Evolutionary conservation across 2,888 invertebrate species (phyloP).

Genomic region (Meghimatium bilineatum): DNA sequence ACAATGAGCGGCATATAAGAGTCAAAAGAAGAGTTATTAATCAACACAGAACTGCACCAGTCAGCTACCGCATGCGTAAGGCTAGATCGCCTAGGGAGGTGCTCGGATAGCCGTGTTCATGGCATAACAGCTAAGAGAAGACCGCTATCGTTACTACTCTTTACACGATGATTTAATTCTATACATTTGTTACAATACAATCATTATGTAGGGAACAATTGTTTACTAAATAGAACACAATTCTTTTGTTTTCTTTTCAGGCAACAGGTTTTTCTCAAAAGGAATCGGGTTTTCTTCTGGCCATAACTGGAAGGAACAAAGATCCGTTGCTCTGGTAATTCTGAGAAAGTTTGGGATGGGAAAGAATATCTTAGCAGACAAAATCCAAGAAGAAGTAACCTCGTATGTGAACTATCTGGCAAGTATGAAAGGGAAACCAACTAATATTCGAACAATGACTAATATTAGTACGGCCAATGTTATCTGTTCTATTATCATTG

Average conservation of each 20-base stretch:
- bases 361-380: constrained; percentile 7
- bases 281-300: background rate
- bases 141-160: too few relatives aligned
- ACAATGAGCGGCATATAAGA: too few relatives aligned
- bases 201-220: too few relatives aligned
- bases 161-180: too few relatives aligned
- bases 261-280: background rate
- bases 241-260: background rate
- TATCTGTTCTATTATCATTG: background rate
- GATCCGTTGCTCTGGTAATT: background rate
- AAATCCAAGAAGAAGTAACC: background rate
- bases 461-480: constrained; percentile 13
- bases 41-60: too few relatives aligned
- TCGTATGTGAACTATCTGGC: background rate
- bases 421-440: background rate
- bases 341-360: background rate
- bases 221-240: too few relatives aligned
- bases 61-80: too few relatives aligned
- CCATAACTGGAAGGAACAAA: background rate
- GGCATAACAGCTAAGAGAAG: too few relatives aligned
- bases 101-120: too few relatives aligned
- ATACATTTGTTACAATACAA: too few relatives aligned
- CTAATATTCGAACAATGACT: background rate
- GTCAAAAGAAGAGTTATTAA: too few relatives aligned
- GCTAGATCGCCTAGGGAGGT: too few relatives aligned